Conservation (phyloP, 2,113 vertebrate species). For the Catharus fuscescens region DNA sequence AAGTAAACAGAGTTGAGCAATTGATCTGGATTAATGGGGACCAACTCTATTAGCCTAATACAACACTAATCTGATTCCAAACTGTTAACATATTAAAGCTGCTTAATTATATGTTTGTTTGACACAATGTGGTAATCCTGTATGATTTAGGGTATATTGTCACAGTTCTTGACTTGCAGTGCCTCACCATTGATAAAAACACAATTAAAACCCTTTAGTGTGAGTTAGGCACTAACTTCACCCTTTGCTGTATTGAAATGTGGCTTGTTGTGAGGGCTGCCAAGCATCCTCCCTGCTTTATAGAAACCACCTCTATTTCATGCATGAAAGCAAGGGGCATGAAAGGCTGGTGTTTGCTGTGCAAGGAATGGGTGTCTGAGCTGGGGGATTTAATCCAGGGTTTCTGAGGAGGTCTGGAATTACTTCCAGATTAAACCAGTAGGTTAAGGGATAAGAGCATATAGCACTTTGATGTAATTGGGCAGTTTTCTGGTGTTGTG, state of each 20-base stretch:
- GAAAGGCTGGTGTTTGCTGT: not conserved
- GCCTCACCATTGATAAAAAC: constrained; percentile 31
- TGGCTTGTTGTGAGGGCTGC: not conserved
- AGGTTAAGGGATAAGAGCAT: not conserved
- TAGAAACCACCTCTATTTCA: not conserved
- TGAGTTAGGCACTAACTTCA: not conserved
- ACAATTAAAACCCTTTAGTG: not conserved
- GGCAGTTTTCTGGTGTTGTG: not conserved
- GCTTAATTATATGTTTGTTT: constrained; percentile 65
- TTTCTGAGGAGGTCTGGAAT: not conserved
- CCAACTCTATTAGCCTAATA: constrained; percentile 59
- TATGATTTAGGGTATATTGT: constrained; percentile 46
- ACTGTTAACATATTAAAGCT: constrained; percentile 68
- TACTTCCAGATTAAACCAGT: not conserved
- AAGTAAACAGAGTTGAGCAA: constrained; percentile 42
- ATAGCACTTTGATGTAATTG: not conserved
- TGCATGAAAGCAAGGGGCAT: not conserved
- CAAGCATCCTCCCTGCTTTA: not conserved
- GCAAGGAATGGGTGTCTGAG: not conserved
- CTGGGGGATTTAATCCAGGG: not conserved
- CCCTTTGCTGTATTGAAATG: not conserved
- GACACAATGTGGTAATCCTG: constrained; percentile 45
- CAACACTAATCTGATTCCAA: constrained; percentile 62
- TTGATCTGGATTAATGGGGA: constrained; percentile 51
- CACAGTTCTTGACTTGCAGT: constrained; percentile 16